Conservation (phyloP, 2,797 vertebrate genomes). For the Lacerta agilis region DNA sequence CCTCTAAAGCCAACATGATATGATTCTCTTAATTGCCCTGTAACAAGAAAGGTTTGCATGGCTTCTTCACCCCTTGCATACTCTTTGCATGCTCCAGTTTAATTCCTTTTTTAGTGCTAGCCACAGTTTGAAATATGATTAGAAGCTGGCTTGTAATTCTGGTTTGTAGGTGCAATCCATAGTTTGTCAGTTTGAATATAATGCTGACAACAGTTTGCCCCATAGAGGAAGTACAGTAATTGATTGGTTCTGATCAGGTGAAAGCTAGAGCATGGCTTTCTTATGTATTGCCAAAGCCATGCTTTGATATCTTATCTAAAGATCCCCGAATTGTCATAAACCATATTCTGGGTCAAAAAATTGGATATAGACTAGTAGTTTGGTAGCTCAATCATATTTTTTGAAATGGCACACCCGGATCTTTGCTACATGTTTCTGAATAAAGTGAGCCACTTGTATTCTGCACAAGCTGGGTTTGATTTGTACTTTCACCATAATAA, state of each 20-base stretch:
- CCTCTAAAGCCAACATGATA: slow-evolving; percentile 46
- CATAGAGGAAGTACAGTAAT: neutral
- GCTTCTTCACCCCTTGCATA: neutral
- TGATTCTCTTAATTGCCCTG: slow-evolving; percentile 30
- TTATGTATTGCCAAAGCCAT: neutral
- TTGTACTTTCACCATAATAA: neutral
- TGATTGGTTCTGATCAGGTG: neutral
- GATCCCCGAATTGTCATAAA: neutral
- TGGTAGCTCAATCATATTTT: neutral
- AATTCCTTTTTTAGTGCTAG: neutral
- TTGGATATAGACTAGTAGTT: neutral
- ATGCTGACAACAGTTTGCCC: neutral
- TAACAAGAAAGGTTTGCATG: neutral
- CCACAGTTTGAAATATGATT: neutral
- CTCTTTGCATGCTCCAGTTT: neutral
- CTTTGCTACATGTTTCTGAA: neutral
- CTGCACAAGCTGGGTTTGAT: neutral
- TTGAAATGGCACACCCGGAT: neutral
- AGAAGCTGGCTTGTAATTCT: neutral
- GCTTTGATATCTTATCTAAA: neutral
- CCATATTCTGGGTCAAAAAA: neutral
- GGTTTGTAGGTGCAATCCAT: neutral
- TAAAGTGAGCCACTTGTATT: neutral
- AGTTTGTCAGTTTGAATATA: neutral
- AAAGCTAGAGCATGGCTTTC: neutral